Evolutionary conservation across 1,140 invertebrate species (phyloP).

Genomic region (Hetaerina americana): DNA sequence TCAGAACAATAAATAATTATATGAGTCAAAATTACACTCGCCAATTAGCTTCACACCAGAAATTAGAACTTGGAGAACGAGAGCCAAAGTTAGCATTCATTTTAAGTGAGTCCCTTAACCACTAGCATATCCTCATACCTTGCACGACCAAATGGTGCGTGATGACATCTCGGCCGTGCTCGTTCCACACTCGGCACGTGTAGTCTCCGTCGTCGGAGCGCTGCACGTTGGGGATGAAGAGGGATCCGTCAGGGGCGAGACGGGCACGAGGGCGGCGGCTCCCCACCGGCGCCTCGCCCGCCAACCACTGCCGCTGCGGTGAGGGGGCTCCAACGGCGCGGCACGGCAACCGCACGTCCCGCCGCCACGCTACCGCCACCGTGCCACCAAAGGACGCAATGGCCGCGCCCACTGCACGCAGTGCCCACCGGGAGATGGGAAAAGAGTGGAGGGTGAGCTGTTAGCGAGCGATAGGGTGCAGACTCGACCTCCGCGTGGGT

Average conservation of each 20-base stretch:
- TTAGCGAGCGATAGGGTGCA: too few species aligned
- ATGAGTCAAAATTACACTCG: too few species aligned
- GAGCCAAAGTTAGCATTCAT: too few species aligned
- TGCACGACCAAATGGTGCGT: constrained; percentile 35
- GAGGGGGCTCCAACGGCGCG: constrained; percentile 41
- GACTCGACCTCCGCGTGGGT: too few species aligned
- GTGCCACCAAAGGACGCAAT: constrained; percentile 44
- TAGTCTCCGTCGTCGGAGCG: constrained; percentile 26
- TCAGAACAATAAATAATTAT: too few species aligned
- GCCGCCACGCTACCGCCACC: constrained; percentile 35
- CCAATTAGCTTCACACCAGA: too few species aligned
- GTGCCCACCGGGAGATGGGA: too few species aligned
- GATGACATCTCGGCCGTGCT: constrained; percentile 33
- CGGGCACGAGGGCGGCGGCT: constrained; percentile 11
- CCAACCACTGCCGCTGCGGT: constrained; percentile 28
- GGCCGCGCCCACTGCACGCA: constrained; percentile 43
- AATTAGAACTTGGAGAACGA: too few species aligned
- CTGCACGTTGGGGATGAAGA: constrained; percentile 17
- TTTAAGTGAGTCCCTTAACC: too few species aligned
- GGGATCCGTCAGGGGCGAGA: constrained; percentile 12
- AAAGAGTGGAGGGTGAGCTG: too few species aligned
- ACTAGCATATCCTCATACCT: too few species aligned
- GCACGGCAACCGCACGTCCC: constrained; percentile 42
- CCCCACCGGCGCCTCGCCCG: constrained; percentile 11
- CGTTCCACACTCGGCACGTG: constrained; percentile 26